Conservation (phyloP, 2,797 vertebrate genomes). For the Sebastes vulpes region DNA sequence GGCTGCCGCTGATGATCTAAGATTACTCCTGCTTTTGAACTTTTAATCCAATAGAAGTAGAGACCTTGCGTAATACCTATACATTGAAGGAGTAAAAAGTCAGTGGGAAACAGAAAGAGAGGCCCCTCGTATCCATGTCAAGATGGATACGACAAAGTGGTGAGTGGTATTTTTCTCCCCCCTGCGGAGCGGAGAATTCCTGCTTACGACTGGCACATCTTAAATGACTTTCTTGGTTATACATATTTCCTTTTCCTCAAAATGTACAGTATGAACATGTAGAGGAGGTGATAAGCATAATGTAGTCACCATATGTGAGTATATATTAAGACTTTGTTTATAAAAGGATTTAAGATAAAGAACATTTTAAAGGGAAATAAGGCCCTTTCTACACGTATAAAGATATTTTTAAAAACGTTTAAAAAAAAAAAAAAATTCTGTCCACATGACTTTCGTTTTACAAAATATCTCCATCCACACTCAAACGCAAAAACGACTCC, state of each 20-base stretch:
- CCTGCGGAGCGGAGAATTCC: conserved; percentile 3
- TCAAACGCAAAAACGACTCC: no score
- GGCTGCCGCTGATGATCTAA: conserved; percentile 66
- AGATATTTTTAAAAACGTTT: no score
- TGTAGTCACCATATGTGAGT: neutral
- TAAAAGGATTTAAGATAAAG: neutral
- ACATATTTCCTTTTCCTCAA: conserved; percentile 8
- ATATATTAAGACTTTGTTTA: neutral
- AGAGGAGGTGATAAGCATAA: neutral
- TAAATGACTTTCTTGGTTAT: conserved; percentile 1
- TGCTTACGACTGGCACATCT: neutral
- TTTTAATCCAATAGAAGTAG: conserved; percentile 63
- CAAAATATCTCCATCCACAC: no score
- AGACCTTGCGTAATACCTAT: conserved; percentile 49
- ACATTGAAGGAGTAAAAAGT: conserved; percentile 21
- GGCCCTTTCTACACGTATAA: no score
- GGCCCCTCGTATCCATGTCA: conserved; percentile 14
- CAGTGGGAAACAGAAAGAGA: conserved; percentile 25
- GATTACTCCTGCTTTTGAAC: conserved; percentile 66
- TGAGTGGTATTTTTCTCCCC: conserved; percentile 26
- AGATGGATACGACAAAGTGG: conserved; percentile 18
- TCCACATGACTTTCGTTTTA: no score
- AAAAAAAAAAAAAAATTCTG: no score
- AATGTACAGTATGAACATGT: neutral
- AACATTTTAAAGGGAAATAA: neutral